Evolutionary conservation across 1,140 invertebrate genomes (phyloP), one percentile per base, ranked within the genome.

Genomic region (Maconellicoccus hirsutus): DNA sequence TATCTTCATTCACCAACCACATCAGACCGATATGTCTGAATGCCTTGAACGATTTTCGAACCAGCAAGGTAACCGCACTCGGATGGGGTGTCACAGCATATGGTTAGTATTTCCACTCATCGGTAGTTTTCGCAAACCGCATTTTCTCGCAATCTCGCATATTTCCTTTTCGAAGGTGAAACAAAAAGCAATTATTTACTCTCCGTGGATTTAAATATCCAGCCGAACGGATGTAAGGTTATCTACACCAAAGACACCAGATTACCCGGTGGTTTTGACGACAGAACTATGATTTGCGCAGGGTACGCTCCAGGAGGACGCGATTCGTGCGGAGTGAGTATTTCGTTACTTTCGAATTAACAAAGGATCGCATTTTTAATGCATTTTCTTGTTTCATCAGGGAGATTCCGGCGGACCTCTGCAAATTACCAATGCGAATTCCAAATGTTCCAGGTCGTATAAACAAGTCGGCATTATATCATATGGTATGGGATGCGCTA

Each of bases 291-390:
- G 75, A 76, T 92, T 63, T 91, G 89, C 75, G 90, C 88, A 0
- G 89, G 89, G 0, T 80, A 85, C 59, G 78, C 87, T 33, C 78
- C 82, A 38, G 88, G 88, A 0, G 88, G 88, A 1, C 86, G 85
- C 74, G 90, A 91, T 74, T 89, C 89, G 0, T 91, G 90, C 75
- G 87, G 90, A 81, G 87, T 86, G 14, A n/a, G n/a, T n/a, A n/a
- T n/a, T n/a, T n/a, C n/a, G n/a, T n/a, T n/a, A n/a, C n/a, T n/a
- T n/a, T n/a, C n/a, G n/a, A n/a, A n/a, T n/a, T n/a, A n/a, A n/a
- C n/a, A n/a, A n/a, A n/a, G n/a, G n/a, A n/a, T n/a, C n/a, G n/a
- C n/a, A n/a, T n/a, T n/a, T n/a, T n/a, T n/a, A n/a, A n/a, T 70
- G n/a, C n/a, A n/a, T n/a, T n/a, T 10, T 39, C 4, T 70, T 76